These are phyloP conservation scores for Cryptops parisi DNA, from an alignment of 2,888 invertebrate species.

Conservation along the genomic window DNA sequence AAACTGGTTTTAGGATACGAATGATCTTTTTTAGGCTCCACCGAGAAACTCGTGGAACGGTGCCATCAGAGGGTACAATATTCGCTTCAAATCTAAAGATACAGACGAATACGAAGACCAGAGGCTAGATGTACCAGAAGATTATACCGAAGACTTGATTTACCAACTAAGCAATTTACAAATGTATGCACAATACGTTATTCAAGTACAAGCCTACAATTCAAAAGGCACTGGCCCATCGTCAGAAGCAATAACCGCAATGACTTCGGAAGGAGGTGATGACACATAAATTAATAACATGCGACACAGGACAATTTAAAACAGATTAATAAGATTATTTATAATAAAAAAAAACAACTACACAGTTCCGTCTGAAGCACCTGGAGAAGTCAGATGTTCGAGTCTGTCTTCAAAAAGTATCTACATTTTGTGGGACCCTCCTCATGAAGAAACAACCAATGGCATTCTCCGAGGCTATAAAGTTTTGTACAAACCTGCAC, in stretches of 20 bases:
- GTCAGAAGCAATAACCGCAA: slow-evolving; percentile 3
- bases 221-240: slow-evolving; percentile 1
- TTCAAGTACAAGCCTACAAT: slow-evolving; percentile 9
- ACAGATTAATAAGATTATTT: too few species aligned
- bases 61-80: slow-evolving; percentile 2
- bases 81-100: slow-evolving; percentile 4
- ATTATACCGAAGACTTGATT: too few species aligned
- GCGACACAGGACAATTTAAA: too few species aligned
- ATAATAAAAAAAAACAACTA: too few species aligned
- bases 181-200: slow-evolving; percentile 7
- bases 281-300: neutral
- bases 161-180: slow-evolving; percentile 7
- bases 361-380: slow-evolving; percentile 7
- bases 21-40: too few species aligned
- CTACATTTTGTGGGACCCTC: slow-evolving; percentile 9
- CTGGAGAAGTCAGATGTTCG: slow-evolving; percentile 8
- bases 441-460: neutral
- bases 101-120: neutral
- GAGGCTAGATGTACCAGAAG: slow-evolving; percentile 9
- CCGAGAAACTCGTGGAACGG: slow-evolving; percentile 7
- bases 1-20: too few species aligned
- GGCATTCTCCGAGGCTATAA: slow-evolving; percentile 12
- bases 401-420: too few species aligned
- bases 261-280: slow-evolving; percentile 12
- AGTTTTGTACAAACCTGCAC: slow-evolving; percentile 7